Conservation (phyloP, 2,888 invertebrate species). For the Leptinotarsa peninsularis region DNA sequence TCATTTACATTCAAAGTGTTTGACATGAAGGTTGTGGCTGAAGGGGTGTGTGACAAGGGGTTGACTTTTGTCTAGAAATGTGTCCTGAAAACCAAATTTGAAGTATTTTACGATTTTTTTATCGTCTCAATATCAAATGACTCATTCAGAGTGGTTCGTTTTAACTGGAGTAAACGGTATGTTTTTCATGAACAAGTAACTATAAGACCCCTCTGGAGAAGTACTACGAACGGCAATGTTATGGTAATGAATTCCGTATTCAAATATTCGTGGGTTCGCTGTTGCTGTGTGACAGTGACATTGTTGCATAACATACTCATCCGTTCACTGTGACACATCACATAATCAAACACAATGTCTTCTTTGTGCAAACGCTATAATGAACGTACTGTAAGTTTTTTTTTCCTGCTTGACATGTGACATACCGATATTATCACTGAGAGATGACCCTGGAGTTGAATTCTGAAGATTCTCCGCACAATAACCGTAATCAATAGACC, state of each 20-base stretch:
- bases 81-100: too few relatives aligned
- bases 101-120: too few relatives aligned
- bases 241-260: not conserved
- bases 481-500: slow-evolving; percentile 31
- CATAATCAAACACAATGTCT: slow-evolving; percentile 58
- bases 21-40: too few relatives aligned
- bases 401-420: slow-evolving; percentile 50
- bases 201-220: not conserved
- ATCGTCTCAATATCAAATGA: too few relatives aligned
- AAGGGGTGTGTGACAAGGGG: too few relatives aligned
- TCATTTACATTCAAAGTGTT: too few relatives aligned
- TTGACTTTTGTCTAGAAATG: too few relatives aligned
- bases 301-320: slow-evolving; percentile 55
- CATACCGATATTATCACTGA: slow-evolving; percentile 52
- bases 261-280: not conserved
- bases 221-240: not conserved
- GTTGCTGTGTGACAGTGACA: slow-evolving; percentile 51
- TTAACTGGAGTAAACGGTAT: not conserved
- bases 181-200: not conserved
- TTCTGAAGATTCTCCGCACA: slow-evolving; percentile 29
- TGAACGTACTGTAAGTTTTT: slow-evolving; percentile 56
- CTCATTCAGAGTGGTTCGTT: not conserved
- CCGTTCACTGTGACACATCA: slow-evolving; percentile 56
- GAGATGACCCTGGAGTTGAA: slow-evolving; percentile 54
- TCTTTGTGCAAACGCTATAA: slow-evolving; percentile 56